Conservation (phyloP, 64 coral and sea anemone species). For the Montipora foliosa region DNA sequence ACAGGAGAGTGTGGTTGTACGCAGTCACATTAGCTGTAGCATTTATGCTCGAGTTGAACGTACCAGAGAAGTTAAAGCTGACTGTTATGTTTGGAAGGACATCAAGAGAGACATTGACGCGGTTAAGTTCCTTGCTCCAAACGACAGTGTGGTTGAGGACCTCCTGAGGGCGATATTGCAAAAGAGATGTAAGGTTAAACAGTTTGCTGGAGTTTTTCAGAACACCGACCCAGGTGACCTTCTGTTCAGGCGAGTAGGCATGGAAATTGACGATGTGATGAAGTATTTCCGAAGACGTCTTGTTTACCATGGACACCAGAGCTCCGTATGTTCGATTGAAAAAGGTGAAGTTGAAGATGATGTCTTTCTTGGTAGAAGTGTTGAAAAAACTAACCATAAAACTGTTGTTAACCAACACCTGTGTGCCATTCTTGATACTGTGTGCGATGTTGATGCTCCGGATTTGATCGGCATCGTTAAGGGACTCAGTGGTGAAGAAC, state of each 20-base stretch:
- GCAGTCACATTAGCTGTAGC: slow-evolving; percentile 57
- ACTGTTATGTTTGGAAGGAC: slow-evolving; percentile 67
- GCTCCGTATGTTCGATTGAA: slow-evolving; percentile 69
- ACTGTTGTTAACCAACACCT: slow-evolving; percentile 51
- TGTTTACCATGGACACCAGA: slow-evolving; percentile 45
- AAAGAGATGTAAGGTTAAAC: slow-evolving; percentile 67
- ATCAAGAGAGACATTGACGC: slow-evolving; percentile 63
- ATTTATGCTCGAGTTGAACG: slow-evolving; percentile 63
- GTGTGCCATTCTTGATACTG: slow-evolving; percentile 57
- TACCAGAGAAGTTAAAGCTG: slow-evolving; percentile 78
- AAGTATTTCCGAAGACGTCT: slow-evolving; percentile 31
- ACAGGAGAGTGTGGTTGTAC: slow-evolving; percentile 59
- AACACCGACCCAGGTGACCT: slow-evolving; percentile 65
- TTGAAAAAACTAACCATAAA: slow-evolving; percentile 65
- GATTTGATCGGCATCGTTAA: slow-evolving; percentile 23
- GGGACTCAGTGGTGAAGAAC: slow-evolving; percentile 43
- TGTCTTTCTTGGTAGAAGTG: slow-evolving; percentile 59
- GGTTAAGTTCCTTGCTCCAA: slow-evolving; percentile 19
- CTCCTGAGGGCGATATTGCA: slow-evolving; percentile 44
- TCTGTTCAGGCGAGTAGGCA: slow-evolving; percentile 51
- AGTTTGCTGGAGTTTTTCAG: slow-evolving; percentile 60
- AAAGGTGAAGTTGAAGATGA: slow-evolving; percentile 63
- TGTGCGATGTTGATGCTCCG: slow-evolving; percentile 73
- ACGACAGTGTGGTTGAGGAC: slow-evolving; percentile 69
- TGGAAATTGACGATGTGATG: slow-evolving; percentile 56